Percentiles rank a stretch among this genome's conserved stretches.
Evolutionary conservation across 2,888 invertebrate species (phyloP).

Genomic region (Nomada ruficornis): DNA sequence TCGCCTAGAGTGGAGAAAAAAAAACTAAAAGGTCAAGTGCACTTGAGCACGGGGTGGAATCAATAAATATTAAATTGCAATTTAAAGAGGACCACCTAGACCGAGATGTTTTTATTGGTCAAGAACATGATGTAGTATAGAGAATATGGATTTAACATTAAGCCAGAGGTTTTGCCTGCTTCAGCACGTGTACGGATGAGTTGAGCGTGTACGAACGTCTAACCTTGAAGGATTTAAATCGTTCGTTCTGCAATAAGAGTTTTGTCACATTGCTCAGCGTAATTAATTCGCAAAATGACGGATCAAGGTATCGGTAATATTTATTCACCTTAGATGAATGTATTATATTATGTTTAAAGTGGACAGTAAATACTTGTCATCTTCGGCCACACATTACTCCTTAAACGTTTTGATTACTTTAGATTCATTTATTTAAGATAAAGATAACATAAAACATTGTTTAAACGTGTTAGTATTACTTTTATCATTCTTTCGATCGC

Average conservation of each 20-base stretch:
- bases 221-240: conserved; percentile 41
- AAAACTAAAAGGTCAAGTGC: conserved; percentile 42
- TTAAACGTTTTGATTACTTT: neutral
- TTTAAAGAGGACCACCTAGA: conserved; percentile 25
- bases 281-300: conserved; percentile 49
- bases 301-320: conserved; percentile 48
- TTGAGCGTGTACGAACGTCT: conserved; percentile 20
- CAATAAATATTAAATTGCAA: conserved; percentile 50
- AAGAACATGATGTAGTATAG: conserved; percentile 5
- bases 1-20: conserved; percentile 6
- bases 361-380: neutral
- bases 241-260: neutral
- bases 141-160: conserved; percentile 45
- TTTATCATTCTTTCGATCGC: neutral
- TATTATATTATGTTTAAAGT: neutral
- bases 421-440: neutral
- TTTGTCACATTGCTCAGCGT: neutral
- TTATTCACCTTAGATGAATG: neutral
- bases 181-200: conserved; percentile 51
- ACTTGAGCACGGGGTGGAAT: conserved; percentile 28
- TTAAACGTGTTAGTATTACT: neutral
- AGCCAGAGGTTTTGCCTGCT: conserved; percentile 18
- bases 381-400: neutral
- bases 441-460: conserved; percentile 19
- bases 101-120: conserved; percentile 35